Percentiles rank a stretch among this genome's conserved stretches.
Conservation (phyloP, 2,797 vertebrate genomes). For the Chelmon rostratus region DNA sequence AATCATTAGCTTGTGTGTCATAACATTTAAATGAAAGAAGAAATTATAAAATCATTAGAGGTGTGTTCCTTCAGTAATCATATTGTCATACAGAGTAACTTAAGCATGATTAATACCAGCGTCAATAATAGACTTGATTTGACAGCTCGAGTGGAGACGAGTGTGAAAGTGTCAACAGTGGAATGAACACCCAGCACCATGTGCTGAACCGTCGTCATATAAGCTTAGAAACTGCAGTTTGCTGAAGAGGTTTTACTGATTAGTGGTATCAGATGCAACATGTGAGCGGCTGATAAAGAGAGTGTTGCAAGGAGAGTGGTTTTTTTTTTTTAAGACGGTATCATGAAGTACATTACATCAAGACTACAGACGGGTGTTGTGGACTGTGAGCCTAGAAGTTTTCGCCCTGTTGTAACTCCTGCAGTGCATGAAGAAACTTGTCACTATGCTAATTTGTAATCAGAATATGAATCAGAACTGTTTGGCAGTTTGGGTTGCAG, state of each 20-base stretch:
- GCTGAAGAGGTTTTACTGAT: background rate
- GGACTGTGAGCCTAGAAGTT: background rate
- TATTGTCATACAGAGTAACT: too few species aligned
- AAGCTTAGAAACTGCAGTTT: background rate
- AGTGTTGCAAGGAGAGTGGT: too few species aligned
- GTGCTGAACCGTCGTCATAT: background rate
- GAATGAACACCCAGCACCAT: background rate
- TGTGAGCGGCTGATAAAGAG: too few species aligned
- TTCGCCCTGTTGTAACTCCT: background rate
- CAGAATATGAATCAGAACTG: background rate
- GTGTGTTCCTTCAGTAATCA: too few species aligned
- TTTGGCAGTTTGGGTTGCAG: background rate
- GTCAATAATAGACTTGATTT: background rate
- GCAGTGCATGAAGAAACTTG: background rate
- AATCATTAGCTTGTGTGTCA: background rate
- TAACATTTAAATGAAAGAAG: background rate
- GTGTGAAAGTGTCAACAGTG: background rate
- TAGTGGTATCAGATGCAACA: background rate
- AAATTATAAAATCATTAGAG: too few species aligned
- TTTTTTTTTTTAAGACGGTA: background rate
- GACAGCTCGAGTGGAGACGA: background rate
- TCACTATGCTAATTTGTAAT: background rate
- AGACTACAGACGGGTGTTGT: background rate
- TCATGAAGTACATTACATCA: background rate
- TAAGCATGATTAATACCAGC: background rate